A percentile compares a stretch with the other conserved stretches of the same genome.
These are phyloP conservation scores for Molothrus aeneus DNA, from an alignment of 2,797 vertebrate species.

Conservation along the genomic window DNA sequence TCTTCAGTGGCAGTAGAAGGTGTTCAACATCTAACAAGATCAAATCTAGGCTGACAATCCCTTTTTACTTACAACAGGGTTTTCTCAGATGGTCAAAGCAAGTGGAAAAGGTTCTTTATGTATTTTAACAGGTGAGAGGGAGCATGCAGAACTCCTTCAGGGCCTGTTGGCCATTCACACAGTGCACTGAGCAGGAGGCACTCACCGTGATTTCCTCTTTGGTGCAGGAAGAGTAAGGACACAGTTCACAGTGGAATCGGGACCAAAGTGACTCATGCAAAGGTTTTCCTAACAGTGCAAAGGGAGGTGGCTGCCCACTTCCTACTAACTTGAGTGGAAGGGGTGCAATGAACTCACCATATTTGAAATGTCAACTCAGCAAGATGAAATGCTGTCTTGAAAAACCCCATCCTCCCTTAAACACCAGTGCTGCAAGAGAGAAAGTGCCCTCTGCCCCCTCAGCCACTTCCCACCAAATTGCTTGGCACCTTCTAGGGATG, in stretches of 20 bases:
- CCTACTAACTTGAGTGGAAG: not conserved
- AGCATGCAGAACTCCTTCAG: not conserved
- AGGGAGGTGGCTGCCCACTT: not conserved
- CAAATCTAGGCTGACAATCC: slow-evolving; percentile 1
- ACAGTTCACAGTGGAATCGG: not conserved
- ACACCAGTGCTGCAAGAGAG: not conserved
- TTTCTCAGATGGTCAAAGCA: not conserved
- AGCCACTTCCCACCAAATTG: not conserved
- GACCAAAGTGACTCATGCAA: not conserved
- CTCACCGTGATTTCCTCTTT: not conserved
- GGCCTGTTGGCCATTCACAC: not conserved
- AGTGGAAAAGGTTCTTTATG: not conserved
- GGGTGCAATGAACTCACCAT: not conserved
- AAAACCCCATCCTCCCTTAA: not conserved
- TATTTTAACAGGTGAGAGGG: not conserved
- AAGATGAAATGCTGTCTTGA: not conserved
- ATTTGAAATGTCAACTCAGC: not conserved
- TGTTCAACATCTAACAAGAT: not conserved
- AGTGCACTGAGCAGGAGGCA: not conserved
- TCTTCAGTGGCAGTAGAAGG: not conserved
- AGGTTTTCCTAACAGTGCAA: not conserved
- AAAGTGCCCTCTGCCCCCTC: not conserved
- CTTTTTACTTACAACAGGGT: not conserved
- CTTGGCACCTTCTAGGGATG: not conserved
- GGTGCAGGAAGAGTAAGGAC: not conserved